Evolutionary conservation across 2,797 vertebrate genomes (phyloP), one percentile per base, ranked within the genome.

Genomic region (Darevskia nairensis): DNA sequence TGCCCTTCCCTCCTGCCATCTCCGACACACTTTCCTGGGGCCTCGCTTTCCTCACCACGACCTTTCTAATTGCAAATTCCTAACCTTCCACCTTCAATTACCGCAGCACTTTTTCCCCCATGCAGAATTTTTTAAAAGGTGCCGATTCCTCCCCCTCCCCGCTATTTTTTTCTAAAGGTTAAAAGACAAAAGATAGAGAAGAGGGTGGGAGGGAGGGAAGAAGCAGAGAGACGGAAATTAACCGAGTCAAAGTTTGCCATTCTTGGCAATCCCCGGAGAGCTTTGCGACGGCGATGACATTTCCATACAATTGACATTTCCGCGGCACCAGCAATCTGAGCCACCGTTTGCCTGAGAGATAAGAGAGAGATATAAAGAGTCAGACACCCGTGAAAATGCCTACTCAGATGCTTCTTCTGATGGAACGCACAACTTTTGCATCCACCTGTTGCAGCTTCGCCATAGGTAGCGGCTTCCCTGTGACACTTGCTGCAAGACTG

Each of bases 221-320:
- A 66, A 75, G 75, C 82, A 88, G 89, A 89, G 39, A 46, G 29
- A 82, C 91, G 82, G 86, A 94, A 94, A 94, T 95, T 85, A 95
- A 90, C 92, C 89, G 86, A 88, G 86, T 32, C 90, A 80, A 88
- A 88, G 86, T 92, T 82, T 95, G 91, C 89, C 88, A 89, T 85
- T 92, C 88, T 78, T 75, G 87, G 91, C 87, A 90, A 92, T 90
- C 94, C 71, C 89, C 4, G 90, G 94, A 94, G 94, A 90, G 78
- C 74, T 90, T 79, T 88, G 90, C 82, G 78, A 82, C 89, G 89
- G 90, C 90, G 90, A 89, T 95, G 95, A 94, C 93, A 96, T 96
- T 96, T 95, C 89, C 93, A 94, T 92, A 94, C 91, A 93, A 95
- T 90, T 93, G 93, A 95, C 93, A 95, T 95, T 95, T 95, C 90